These are phyloP conservation scores for Melanotaenia duboulayi DNA, from an alignment of 2,113 vertebrate species.

Conservation along the genomic window DNA sequence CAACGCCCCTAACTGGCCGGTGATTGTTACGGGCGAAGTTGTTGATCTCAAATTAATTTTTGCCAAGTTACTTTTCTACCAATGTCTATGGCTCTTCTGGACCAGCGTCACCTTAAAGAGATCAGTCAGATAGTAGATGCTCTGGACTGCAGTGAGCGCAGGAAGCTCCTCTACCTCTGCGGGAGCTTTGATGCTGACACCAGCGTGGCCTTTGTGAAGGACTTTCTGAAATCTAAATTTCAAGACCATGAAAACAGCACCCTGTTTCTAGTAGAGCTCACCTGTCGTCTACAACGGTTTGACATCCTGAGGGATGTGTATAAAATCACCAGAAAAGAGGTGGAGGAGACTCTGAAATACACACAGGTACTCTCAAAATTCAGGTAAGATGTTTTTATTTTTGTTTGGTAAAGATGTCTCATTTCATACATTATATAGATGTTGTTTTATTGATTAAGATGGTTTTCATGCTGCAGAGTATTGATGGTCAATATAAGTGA, in stretches of 20 bases:
- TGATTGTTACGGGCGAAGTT: neutral
- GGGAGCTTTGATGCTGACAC: constrained; percentile 28
- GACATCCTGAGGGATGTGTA: constrained; percentile 86
- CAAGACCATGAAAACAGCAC: neutral
- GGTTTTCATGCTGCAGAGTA: constrained; percentile 76
- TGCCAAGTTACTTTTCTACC: neutral
- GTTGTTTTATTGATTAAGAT: neutral
- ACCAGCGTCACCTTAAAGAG: neutral
- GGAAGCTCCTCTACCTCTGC: constrained; percentile 69
- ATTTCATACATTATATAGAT: neutral
- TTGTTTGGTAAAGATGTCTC: neutral
- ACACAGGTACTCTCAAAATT: constrained; percentile 81
- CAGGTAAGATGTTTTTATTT: constrained; percentile 80
- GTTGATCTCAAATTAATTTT: neutral
- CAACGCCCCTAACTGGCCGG: neutral
- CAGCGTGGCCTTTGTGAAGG: constrained; percentile 30
- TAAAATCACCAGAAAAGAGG: constrained; percentile 71
- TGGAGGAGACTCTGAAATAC: constrained; percentile 74
- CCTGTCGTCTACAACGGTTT: constrained; percentile 85
- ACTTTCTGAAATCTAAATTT: constrained; percentile 47
- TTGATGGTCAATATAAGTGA: constrained; percentile 89
- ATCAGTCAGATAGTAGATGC: constrained; percentile 66
- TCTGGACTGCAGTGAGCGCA: constrained; percentile 68
- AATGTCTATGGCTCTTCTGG: constrained; percentile 32
- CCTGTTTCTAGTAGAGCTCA: constrained; percentile 81